phyloP scores from a whole-genome alignment of 2,113 vertebrate genomes.

The Aegotheles bennettii region DNA sequence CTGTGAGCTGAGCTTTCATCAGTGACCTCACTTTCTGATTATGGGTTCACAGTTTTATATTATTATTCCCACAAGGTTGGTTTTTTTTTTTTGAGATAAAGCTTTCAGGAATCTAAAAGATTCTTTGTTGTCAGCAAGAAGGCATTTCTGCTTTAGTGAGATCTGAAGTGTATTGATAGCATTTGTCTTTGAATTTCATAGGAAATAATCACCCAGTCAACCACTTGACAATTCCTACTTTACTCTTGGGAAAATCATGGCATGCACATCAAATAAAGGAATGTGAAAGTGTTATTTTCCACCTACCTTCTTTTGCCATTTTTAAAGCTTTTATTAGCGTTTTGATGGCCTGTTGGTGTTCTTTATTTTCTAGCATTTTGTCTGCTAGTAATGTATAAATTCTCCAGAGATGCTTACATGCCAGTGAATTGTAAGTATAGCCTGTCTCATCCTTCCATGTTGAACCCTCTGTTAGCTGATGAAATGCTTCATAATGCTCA shows the following conservation, averaged over 20 bases:
- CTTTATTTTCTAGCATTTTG: conserved; percentile 75
- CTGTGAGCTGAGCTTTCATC: background rate
- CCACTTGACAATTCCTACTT: conserved; percentile 47
- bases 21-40: conserved; percentile 22
- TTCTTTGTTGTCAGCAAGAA: conserved; percentile 56
- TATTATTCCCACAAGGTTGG: background rate
- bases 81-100: conserved; percentile 38
- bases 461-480: conserved; percentile 71
- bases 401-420: conserved; percentile 80
- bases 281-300: conserved; percentile 30
- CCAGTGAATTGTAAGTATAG: conserved; percentile 62
- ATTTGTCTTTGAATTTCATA: conserved; percentile 72
- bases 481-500: conserved; percentile 79
- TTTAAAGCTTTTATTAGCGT: conserved; percentile 76
- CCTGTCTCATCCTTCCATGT: conserved; percentile 76
- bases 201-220: conserved; percentile 66
- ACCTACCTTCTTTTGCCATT: conserved; percentile 81
- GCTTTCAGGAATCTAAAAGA: conserved; percentile 60
- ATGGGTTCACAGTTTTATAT: conserved; percentile 12
- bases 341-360: conserved; percentile 74
- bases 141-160: conserved; percentile 47
- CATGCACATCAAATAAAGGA: conserved; percentile 39
- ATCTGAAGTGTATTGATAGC: conserved; percentile 60
- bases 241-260: conserved; percentile 41
- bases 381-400: conserved; percentile 79